A percentile compares a stretch with the other conserved stretches of the same genome.
These are phyloP conservation scores for Catalaphyllia jardinei DNA, from an alignment of 64 coral and sea anemone species.

Conservation along the genomic window DNA sequence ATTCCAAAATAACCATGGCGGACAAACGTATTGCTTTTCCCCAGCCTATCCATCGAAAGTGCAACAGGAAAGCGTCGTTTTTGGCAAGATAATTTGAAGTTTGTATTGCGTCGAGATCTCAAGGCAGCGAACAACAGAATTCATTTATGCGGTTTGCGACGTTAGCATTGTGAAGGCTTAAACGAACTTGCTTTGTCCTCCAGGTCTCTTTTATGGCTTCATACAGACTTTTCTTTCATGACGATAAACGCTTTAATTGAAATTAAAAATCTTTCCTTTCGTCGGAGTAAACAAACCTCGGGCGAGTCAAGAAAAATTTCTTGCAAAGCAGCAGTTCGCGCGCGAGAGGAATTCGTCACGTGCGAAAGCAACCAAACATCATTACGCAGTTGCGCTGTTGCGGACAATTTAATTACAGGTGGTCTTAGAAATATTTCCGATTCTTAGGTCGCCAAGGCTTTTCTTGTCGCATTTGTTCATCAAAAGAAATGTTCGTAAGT, in stretches of 20 bases:
- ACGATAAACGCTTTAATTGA: conserved; percentile 39
- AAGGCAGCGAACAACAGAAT: conserved; percentile 19
- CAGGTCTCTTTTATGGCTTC: conserved; percentile 30
- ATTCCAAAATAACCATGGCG: neutral
- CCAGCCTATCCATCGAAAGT: neutral
- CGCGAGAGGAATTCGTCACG: conserved; percentile 18
- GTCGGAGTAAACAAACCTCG: conserved; percentile 24
- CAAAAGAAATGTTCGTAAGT: neutral
- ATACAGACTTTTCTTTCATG: conserved; percentile 36
- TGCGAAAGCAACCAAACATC: neutral
- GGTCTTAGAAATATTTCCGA: conserved; percentile 26
- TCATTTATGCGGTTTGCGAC: conserved; percentile 3
- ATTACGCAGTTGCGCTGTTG: neutral
- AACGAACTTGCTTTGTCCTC: conserved; percentile 18
- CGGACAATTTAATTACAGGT: conserved; percentile 10
- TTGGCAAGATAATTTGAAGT: neutral
- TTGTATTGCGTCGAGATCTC: conserved; percentile 12
- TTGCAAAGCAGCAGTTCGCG: neutral
- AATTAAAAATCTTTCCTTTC: conserved; percentile 6
- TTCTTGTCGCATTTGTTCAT: conserved; percentile 6
- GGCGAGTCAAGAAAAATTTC: conserved; percentile 18
- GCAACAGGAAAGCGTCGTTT: neutral
- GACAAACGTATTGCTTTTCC: neutral
- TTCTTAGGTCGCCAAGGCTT: conserved; percentile 14
- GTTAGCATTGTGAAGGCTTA: conserved; percentile 14